Conservation (phyloP, 2,113 vertebrate species). For the Puma concolor region DNA sequence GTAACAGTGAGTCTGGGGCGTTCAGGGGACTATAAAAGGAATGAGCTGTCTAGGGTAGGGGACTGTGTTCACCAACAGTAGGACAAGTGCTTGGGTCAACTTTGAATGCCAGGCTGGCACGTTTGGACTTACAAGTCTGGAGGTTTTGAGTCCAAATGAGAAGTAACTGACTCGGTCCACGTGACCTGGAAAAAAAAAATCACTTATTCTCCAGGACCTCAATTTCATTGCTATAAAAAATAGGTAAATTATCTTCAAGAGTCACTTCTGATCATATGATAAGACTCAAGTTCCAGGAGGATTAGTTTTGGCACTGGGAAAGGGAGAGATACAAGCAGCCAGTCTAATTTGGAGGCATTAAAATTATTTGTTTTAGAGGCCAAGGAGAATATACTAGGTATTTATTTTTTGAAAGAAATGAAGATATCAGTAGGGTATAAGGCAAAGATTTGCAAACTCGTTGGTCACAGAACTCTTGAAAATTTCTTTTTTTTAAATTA, state of each 20-base stretch:
- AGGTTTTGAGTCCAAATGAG: not conserved
- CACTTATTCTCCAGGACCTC: not conserved
- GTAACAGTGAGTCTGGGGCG: not conserved
- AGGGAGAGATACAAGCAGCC: not conserved
- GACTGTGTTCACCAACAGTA: not conserved
- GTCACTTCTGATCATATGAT: not conserved
- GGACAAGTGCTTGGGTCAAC: not conserved
- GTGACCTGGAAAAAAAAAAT: not conserved
- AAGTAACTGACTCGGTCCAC: not conserved
- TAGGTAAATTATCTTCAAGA: not conserved
- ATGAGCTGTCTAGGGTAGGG: not conserved
- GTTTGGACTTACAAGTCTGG: not conserved
- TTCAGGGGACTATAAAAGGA: not conserved
- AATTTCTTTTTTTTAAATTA: not conserved
- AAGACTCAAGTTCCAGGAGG: not conserved
- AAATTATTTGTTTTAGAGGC: not conserved
- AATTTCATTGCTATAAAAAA: conserved; percentile 5
- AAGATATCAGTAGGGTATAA: not conserved
- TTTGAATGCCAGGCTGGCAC: not conserved
- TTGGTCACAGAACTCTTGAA: not conserved
- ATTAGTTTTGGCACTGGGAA: not conserved
- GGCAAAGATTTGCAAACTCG: not conserved
- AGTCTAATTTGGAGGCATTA: not conserved
- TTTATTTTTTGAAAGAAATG: conserved; percentile 35
- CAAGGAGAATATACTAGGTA: not conserved